Evolutionary conservation across 2,113 vertebrate species (phyloP).

Genomic region (Serilophus lunatus): DNA sequence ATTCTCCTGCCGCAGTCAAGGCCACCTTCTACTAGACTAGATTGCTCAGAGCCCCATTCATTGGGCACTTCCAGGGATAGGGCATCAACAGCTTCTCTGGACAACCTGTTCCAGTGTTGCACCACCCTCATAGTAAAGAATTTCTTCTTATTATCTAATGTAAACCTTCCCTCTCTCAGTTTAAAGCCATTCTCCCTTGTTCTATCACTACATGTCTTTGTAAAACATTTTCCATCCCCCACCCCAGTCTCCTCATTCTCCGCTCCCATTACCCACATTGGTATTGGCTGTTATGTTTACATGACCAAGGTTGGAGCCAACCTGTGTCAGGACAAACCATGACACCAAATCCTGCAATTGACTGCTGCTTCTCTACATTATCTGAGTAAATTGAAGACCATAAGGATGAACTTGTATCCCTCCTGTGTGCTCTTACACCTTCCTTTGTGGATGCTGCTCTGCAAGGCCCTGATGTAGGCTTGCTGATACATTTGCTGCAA

Average conservation of each 20-base stretch:
- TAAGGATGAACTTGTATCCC: not conserved
- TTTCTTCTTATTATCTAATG: not conserved
- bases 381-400: not conserved
- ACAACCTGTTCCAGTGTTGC: not conserved
- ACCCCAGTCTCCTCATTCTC: not conserved
- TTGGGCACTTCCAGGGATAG: not conserved
- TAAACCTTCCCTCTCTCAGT: not conserved
- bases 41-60: not conserved
- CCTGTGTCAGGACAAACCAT: not conserved
- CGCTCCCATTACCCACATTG: not conserved
- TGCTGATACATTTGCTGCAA: not conserved
- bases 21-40: not conserved
- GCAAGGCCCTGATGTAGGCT: not conserved
- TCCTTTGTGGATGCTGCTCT: not conserved
- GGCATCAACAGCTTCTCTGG: not conserved
- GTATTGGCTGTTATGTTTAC: rapidly evolving
- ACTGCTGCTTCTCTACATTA: not conserved
- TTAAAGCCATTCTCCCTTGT: not conserved
- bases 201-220: not conserved
- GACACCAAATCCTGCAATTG: not conserved
- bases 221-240: not conserved
- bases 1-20: not conserved
- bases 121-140: not conserved
- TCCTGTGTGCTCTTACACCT: not conserved
- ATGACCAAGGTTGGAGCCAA: not conserved